phyloP scores from a whole-genome alignment of 2,888 invertebrate species.

The Sphaerophoria rueppellii region DNA sequence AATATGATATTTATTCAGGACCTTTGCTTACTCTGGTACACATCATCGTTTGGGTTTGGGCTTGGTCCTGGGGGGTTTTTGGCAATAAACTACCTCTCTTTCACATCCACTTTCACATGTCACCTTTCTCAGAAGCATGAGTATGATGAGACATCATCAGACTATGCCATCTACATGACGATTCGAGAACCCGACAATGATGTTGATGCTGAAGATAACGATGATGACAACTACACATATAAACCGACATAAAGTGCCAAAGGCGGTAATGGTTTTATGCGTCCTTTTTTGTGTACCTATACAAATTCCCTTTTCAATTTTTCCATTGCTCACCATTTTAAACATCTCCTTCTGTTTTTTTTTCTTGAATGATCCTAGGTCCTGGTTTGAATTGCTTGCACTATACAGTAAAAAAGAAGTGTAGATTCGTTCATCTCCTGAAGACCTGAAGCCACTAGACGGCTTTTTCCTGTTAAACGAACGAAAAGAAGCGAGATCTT shows the following conservation, averaged over 20 bases:
- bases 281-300: conserved; percentile 37
- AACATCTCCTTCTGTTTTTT: not conserved
- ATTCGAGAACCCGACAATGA: not conserved
- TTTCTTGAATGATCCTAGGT: conserved; percentile 13
- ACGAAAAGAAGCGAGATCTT: conserved; percentile 21
- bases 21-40: conserved; percentile 42
- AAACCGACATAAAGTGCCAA: conserved; percentile 19
- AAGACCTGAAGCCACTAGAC: conserved; percentile 51
- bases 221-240: conserved; percentile 14
- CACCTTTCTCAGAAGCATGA: conserved; percentile 51
- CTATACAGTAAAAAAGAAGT: conserved; percentile 44
- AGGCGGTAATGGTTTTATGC: conserved; percentile 28
- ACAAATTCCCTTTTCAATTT: conserved; percentile 41
- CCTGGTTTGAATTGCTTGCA: conserved; percentile 41
- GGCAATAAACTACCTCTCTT: not conserved
- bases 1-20: conserved; percentile 66
- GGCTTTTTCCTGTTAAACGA: conserved; percentile 54
- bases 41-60: not conserved
- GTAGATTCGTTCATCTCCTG: conserved; percentile 51
- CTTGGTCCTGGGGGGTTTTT: conserved; percentile 2
- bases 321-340: conserved; percentile 5
- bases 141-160: conserved; percentile 49
- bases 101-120: conserved; percentile 47
- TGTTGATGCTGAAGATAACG: conserved; percentile 41
- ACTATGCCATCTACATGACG: conserved; percentile 2